Conservation (phyloP, 1,140 invertebrate genomes). For the Zaprionus inermis region DNA sequence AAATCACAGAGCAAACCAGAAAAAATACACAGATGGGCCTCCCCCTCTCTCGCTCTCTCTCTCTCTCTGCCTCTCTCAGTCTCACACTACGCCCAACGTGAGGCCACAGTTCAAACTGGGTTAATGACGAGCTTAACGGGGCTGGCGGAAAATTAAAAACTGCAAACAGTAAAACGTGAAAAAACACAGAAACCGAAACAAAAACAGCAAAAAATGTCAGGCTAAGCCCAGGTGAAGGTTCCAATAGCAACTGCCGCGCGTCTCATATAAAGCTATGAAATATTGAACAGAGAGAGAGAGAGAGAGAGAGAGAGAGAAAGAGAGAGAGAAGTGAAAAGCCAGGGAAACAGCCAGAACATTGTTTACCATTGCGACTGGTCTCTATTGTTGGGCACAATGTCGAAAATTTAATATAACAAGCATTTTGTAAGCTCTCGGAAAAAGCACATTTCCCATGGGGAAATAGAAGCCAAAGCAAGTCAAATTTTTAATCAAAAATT, state of each 20-base stretch:
- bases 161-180: conserved; percentile 33
- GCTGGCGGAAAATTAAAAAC: conserved; percentile 73
- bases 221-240: conserved; percentile 50
- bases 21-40: conserved; percentile 35
- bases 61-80: too few relatives aligned
- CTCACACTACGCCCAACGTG: conserved; percentile 5
- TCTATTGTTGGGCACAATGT: conserved; percentile 17
- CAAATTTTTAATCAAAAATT: conserved; percentile 70
- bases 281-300: conserved; percentile 44
- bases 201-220: conserved; percentile 42
- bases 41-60: too few relatives aligned
- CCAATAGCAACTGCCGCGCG: conserved; percentile 23
- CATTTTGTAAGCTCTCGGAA: conserved; percentile 38
- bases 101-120: conserved; percentile 72
- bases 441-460: conserved; percentile 10
- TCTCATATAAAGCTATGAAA: conserved; percentile 52
- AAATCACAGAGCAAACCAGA: conserved; percentile 58
- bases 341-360: conserved; percentile 41
- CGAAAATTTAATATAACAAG: conserved; percentile 68
- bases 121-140: conserved; percentile 80
- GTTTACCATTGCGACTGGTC: conserved; percentile 45
- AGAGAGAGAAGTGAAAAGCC: conserved; percentile 13
- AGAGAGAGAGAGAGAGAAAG: not conserved
- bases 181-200: conserved; percentile 33
- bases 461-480: conserved; percentile 64